phyloP scores from a whole-genome alignment of 1,140 invertebrate species.

The Lethocerus indicus region DNA sequence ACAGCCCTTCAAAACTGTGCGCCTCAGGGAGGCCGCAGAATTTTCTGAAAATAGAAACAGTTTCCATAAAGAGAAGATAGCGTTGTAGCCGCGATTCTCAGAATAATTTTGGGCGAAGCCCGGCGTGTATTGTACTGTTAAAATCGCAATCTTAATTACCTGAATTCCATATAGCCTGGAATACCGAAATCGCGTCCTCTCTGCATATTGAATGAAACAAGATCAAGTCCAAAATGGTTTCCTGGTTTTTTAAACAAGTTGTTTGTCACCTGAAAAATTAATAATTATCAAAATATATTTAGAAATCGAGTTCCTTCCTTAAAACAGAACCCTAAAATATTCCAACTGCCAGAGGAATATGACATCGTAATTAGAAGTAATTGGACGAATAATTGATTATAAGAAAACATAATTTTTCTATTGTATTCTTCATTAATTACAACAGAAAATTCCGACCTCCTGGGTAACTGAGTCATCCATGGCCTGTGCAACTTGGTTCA shows the following conservation, averaged over 20 bases:
- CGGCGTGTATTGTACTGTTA: too few species aligned
- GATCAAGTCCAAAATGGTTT: slow-evolving; percentile 71
- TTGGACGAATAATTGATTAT: neutral
- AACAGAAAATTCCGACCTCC: slow-evolving; percentile 38
- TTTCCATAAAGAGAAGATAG: too few species aligned
- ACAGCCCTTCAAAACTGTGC: slow-evolving; percentile 66
- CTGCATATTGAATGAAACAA: slow-evolving; percentile 90
- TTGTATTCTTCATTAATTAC: neutral
- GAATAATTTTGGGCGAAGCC: too few species aligned
- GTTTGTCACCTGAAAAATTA: slow-evolving; percentile 48
- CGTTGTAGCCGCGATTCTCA: too few species aligned
- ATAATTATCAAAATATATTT: neutral
- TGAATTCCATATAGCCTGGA: slow-evolving; percentile 81
- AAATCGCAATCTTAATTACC: slow-evolving; percentile 21
- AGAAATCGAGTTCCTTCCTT: neutral
- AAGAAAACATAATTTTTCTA: neutral
- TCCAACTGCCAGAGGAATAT: too few species aligned
- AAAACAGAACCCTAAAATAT: neutral
- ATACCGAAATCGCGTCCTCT: slow-evolving; percentile 82
- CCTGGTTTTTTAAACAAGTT: slow-evolving; percentile 80
- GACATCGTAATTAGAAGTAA: neutral
- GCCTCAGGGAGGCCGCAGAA: slow-evolving; percentile 73
- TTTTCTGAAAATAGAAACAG: slow-evolving; percentile 46
- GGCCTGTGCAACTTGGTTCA: slow-evolving; percentile 87
- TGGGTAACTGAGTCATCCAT: slow-evolving; percentile 90